Base-by-base conservation (phyloP, 2,888 invertebrate species). In the Maniola hyperantus region DNA sequence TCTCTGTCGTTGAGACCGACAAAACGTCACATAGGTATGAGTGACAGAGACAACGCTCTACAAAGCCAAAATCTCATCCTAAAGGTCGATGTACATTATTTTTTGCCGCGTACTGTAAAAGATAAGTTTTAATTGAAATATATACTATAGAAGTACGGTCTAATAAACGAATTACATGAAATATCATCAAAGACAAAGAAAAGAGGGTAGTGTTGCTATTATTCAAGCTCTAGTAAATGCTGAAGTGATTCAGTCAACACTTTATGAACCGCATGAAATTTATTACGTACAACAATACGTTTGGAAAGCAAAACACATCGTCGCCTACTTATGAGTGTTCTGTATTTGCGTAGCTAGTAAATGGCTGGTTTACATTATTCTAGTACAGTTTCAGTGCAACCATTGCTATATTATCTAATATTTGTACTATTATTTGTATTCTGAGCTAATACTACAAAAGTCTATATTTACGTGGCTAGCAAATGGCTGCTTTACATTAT, bases 181-280 rank as follows among this genome's bases (percentile, higher is more conserved):
- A 61, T 11, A 61, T 18, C 18, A 61, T 62, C 51, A 57, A 61
- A 61, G 42, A 66, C 54, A 54, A 64, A 64, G 55, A 60, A 65
- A 69, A 50, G 26, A 59, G 63, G 50, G 48, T 66, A 36, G 60
- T 11, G 33, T 42, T 42, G 46, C 55, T 44, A 67, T 60, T 60
- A 51, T 65, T 55, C 60, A 64, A 65, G 67, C 64, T 65, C 50
- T 50, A 60, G 2, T 60, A 60, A 50, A 18, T 60, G 11, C 11
- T 60, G 18, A 48, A 50, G 36, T 36, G 18, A 60, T 60, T 59
- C 36, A 50, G 33, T 36, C 18, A 48, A 48, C 18, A 18, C 36
- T 48, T 50, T 36, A 36, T 50, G 36, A 50, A 60, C 46, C 26
- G 59, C 15, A 48, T 48, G 44, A 34, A n/a, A 60, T 60, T 60